These are phyloP conservation scores for Xiphophorus couchianus DNA, from an alignment of 2,113 vertebrate species.

Conservation along the genomic window DNA sequence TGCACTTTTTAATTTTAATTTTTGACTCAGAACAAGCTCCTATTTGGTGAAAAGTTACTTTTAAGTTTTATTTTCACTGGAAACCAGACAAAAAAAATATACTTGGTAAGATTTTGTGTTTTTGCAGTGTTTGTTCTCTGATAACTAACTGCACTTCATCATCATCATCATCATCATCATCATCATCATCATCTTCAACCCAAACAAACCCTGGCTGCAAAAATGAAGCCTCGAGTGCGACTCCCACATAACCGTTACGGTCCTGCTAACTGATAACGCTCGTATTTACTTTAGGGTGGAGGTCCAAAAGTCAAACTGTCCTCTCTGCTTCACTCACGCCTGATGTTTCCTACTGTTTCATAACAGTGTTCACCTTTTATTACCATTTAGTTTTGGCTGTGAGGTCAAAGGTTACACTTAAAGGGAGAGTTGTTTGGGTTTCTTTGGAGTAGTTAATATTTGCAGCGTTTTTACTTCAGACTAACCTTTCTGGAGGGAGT, in stretches of 20 bases:
- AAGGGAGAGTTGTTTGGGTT: neutral
- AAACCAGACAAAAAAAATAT: too few species aligned
- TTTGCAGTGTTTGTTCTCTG: neutral
- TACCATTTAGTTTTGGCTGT: neutral
- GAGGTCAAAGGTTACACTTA: neutral
- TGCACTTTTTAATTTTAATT: too few species aligned
- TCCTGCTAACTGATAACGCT: neutral
- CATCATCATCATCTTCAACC: neutral
- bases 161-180: neutral
- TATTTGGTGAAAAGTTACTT: too few species aligned
- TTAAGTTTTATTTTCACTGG: too few species aligned
- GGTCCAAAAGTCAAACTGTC: slow-evolving; percentile 9
- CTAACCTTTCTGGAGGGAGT: neutral
- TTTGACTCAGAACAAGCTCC: too few species aligned
- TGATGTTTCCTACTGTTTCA: neutral
- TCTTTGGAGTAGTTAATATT: neutral
- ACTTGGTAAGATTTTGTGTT: too few species aligned
- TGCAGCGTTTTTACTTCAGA: neutral
- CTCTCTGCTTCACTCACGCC: slow-evolving; percentile 1
- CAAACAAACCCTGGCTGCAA: slow-evolving; percentile 4
- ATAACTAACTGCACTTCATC: neutral
- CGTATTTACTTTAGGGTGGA: neutral
- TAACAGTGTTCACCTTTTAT: neutral
- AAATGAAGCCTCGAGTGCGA: neutral
- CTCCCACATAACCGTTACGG: neutral